Evolutionary conservation across 2,797 vertebrate species (phyloP).

Genomic region (Liparis tanakae): DNA sequence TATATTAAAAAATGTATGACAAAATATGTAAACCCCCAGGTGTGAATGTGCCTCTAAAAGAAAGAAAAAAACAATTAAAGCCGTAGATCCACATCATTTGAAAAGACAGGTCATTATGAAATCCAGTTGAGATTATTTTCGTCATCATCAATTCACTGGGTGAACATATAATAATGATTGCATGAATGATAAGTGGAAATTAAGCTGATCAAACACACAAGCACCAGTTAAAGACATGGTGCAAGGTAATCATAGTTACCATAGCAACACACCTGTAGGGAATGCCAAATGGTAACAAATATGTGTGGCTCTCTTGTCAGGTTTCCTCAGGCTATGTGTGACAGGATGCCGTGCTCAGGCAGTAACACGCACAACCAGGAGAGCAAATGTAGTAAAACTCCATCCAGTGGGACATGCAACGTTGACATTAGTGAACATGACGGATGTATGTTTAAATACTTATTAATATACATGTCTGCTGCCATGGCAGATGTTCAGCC

Average conservation of each 20-base stretch:
- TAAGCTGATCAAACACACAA: conserved; percentile 28
- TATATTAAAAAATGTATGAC: conserved; percentile 52
- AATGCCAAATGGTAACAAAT: conserved; percentile 51
- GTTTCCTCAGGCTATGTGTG: conserved; percentile 37
- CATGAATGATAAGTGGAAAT: conserved; percentile 38
- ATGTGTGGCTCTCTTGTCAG: conserved; percentile 42
- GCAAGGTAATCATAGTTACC: conserved; percentile 27
- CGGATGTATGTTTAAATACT: conserved; percentile 56
- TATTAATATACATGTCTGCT: conserved; percentile 63
- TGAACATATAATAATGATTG: conserved; percentile 29
- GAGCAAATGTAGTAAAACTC: conserved; percentile 51
- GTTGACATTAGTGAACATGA: conserved; percentile 59
- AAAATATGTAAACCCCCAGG: conserved; percentile 55
- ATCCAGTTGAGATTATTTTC: conserved; percentile 4
- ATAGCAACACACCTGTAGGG: conserved; percentile 42
- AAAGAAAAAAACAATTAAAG: conserved; percentile 19
- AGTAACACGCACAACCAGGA: conserved; percentile 31
- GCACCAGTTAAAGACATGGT: conserved; percentile 10
- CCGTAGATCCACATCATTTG: conserved; percentile 5
- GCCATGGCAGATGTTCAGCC: conserved; percentile 51
- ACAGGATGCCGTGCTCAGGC: conserved; percentile 42
- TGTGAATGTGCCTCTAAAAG: conserved; percentile 51
- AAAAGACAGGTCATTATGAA: conserved; percentile 27
- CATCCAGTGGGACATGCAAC: conserved; percentile 35
- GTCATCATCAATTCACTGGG: no score